phyloP scores from a whole-genome alignment of 2,797 vertebrate genomes.

The Sebastes vulpes region DNA sequence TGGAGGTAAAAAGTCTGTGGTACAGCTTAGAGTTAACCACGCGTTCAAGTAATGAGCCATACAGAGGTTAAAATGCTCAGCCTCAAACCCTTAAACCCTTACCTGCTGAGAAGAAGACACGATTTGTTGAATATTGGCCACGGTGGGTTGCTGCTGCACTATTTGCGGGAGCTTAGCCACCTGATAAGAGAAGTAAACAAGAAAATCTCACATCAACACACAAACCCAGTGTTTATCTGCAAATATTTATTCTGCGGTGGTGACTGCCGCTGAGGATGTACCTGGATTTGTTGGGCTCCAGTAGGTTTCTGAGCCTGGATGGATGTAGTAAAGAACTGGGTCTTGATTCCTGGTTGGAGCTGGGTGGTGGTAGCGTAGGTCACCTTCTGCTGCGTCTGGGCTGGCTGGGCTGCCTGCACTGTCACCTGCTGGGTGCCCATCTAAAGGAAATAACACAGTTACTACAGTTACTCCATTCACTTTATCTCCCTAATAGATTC shows the following conservation, averaged over 20 bases:
- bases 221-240: not conserved
- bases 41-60: not conserved
- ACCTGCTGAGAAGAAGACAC: conserved; percentile 93
- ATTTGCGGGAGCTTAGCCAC: conserved; percentile 95
- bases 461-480: not conserved
- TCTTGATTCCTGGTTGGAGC: conserved; percentile 89
- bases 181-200: conserved; percentile 77
- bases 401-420: conserved; percentile 87
- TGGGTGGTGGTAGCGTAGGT: conserved; percentile 85
- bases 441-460: conserved; percentile 48
- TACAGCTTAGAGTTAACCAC: not conserved
- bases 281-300: conserved; percentile 91
- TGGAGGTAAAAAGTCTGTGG: not conserved
- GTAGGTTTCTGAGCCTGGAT: conserved; percentile 89
- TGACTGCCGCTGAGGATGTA: conserved; percentile 11
- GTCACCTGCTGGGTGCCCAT: conserved; percentile 90
- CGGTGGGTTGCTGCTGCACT: conserved; percentile 90
- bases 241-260: not conserved
- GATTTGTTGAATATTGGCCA: conserved; percentile 93
- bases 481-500: not conserved
- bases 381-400: conserved; percentile 89
- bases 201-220: conserved; percentile 29
- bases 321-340: conserved; percentile 89
- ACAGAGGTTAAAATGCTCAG: not conserved
- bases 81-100: not conserved